Evolutionary conservation across 2,113 vertebrate species (phyloP).

Genomic region (Ondatra zibethicus): DNA sequence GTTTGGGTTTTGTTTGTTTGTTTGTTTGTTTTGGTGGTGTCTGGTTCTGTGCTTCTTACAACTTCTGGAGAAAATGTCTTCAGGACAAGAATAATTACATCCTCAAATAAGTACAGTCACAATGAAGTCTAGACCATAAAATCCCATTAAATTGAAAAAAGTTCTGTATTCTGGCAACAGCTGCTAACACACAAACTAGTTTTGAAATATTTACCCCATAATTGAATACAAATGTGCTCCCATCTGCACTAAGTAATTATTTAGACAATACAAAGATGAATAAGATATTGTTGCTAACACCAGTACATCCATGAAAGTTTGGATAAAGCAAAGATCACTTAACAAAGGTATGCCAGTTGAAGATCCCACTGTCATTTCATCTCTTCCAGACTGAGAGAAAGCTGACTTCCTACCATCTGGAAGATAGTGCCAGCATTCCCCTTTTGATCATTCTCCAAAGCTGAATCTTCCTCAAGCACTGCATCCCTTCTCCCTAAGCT

Average conservation of each 20-base stretch:
- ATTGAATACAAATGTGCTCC: background rate
- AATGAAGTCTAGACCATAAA: background rate
- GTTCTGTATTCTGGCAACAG: background rate
- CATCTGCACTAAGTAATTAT: background rate
- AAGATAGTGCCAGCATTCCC: background rate
- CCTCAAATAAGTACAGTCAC: background rate
- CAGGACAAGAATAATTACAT: background rate
- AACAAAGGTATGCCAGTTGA: background rate
- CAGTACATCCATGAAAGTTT: background rate
- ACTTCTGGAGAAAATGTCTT: background rate
- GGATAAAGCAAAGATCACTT: background rate
- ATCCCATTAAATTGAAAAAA: background rate
- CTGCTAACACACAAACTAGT: background rate
- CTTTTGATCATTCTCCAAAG: background rate
- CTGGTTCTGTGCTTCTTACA: background rate
- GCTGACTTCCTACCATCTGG: background rate
- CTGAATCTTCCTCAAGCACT: background rate
- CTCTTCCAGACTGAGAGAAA: background rate
- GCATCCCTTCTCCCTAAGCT: background rate
- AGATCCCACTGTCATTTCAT: background rate
- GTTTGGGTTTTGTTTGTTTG: too few species aligned
- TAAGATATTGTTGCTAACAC: background rate
- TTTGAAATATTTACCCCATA: background rate
- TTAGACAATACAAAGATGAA: background rate
- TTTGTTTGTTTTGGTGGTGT: background rate